A percentile compares a stretch with the other conserved stretches of the same genome.
Conservation (phyloP, 2,888 invertebrate genomes). For the Carpatolechia fugitivella region DNA sequence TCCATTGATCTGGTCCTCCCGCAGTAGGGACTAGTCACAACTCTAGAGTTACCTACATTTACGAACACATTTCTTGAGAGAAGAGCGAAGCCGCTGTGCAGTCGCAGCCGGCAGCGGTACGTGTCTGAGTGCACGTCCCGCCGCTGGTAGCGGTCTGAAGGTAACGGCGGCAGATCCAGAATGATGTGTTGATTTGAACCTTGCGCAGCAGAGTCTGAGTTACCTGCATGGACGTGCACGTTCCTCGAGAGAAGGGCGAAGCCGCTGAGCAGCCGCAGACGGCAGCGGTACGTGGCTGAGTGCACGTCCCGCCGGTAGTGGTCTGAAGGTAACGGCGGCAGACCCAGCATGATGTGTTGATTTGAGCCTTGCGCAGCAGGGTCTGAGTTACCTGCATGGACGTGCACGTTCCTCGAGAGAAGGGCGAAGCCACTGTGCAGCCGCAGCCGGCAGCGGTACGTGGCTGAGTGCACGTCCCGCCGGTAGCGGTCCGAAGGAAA, state of each 20-base stretch:
- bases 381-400: conserved; percentile 92
- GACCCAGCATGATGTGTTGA: conserved; percentile 92
- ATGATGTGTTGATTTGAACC: conserved; percentile 89
- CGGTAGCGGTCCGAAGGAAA: conserved; percentile 90
- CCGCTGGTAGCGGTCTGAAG: conserved; percentile 87
- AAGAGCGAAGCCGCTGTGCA: conserved; percentile 77
- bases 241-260: conserved; percentile 89
- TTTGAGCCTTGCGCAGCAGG: conserved; percentile 85
- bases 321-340: conserved; percentile 90
- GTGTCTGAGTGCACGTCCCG: conserved; percentile 91
- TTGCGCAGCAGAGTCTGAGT: conserved; percentile 84
- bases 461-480: conserved; percentile 90
- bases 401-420: conserved; percentile 91
- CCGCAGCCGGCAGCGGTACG: conserved; percentile 84
- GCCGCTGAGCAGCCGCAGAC: conserved; percentile 60
- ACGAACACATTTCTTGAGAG: conserved; percentile 92
- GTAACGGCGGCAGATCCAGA: conserved; percentile 92
- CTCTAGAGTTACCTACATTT: conserved; percentile 91
- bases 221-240: conserved; percentile 94
- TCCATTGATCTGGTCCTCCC: conserved; percentile 88
- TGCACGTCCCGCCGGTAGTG: conserved; percentile 91
- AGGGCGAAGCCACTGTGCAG: conserved; percentile 77
- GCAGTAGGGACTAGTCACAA: conserved; percentile 85
- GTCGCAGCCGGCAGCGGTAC: conserved; percentile 83
- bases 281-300: conserved; percentile 88